phyloP scores from a whole-genome alignment of 1,140 invertebrate genomes.

The Brachionus koreanus region DNA sequence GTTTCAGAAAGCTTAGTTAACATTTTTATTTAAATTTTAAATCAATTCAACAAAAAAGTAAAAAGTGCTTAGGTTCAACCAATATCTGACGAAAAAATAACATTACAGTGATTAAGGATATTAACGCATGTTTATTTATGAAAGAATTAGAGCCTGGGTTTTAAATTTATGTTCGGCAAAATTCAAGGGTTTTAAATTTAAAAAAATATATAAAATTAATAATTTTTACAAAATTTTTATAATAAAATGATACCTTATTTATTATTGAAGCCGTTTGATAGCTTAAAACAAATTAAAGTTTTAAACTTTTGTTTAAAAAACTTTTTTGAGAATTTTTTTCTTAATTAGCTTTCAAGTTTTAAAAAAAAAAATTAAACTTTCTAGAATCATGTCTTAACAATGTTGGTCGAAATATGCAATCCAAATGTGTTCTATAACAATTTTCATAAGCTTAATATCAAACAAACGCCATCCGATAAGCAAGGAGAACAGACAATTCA shows the following conservation, averaged over 20 bases:
- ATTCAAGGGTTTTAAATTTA: neutral
- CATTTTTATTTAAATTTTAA: neutral
- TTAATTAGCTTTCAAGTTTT: neutral
- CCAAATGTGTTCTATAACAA: neutral
- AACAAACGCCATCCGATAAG: neutral
- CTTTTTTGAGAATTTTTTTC: neutral
- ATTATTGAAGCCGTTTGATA: neutral
- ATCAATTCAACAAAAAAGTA: neutral
- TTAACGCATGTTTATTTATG: neutral
- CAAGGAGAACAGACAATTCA: neutral
- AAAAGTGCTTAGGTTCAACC: neutral
- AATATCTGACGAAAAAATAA: neutral
- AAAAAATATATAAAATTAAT: neutral
- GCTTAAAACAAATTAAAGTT: neutral
- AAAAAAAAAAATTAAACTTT: neutral
- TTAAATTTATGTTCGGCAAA: too few relatives aligned
- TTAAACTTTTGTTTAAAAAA: neutral
- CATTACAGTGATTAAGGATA: neutral
- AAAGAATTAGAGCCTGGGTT: too few relatives aligned
- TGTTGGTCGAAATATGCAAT: conserved; percentile 29
- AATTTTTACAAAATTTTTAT: neutral
- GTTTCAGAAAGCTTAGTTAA: neutral
- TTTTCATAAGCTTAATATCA: neutral
- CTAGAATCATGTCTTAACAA: neutral
- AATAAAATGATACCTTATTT: neutral